A percentile compares a stretch with the other conserved stretches of the same genome.
phyloP scores from a whole-genome alignment of 2,113 vertebrate species.

The Hemibates koningsi region DNA sequence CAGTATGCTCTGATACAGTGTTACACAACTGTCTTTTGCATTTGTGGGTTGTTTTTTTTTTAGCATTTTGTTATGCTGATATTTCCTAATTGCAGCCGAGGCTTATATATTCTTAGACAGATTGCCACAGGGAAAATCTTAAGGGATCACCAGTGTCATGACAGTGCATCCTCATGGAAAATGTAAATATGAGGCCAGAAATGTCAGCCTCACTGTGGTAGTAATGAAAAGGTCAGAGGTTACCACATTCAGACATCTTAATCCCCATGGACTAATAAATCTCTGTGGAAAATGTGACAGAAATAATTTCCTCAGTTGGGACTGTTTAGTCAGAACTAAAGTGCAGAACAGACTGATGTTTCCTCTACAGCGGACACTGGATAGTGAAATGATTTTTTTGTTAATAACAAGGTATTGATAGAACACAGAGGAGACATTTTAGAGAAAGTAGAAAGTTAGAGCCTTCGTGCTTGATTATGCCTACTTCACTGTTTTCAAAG shows the following conservation, averaged over 20 bases:
- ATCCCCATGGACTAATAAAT: not conserved
- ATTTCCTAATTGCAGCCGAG: not conserved
- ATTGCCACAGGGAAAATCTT: not conserved
- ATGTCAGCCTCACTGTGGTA: not conserved
- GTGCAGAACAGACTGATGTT: not conserved
- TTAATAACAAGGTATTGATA: not conserved
- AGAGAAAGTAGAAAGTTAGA: not conserved
- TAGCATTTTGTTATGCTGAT: not conserved
- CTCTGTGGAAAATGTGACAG: not conserved
- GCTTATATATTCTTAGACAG: not conserved
- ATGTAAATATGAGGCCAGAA: not conserved
- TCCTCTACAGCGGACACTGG: not conserved
- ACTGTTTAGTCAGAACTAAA: not conserved
- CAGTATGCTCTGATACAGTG: not conserved
- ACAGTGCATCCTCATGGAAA: not conserved
- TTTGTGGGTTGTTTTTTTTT: accelerated
- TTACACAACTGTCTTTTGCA: not conserved
- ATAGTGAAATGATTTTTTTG: not conserved
- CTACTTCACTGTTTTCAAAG: not conserved
- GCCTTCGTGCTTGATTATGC: not conserved
- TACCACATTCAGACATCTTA: not conserved
- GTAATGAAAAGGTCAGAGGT: not conserved
- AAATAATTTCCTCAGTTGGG: not conserved
- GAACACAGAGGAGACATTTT: not conserved
- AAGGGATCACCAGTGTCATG: not conserved